phyloP scores from a whole-genome alignment of 2,888 invertebrate species.

The Chrysina gloriosa region DNA sequence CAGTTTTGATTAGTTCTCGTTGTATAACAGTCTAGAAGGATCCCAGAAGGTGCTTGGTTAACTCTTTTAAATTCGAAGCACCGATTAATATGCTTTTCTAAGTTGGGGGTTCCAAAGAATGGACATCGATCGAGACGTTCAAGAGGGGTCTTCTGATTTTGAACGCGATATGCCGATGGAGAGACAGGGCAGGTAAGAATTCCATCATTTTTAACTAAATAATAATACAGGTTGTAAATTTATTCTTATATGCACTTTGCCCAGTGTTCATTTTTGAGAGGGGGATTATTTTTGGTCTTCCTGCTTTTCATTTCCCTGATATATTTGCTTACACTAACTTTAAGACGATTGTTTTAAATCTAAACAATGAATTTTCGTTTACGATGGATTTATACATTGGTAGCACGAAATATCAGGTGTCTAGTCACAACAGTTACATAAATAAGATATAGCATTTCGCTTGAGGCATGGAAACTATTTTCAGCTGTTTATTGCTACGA shows the following conservation, averaged over 20 bases:
- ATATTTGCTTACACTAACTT: background rate
- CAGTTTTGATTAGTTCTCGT: background rate
- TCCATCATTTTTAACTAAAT: slow-evolving; percentile 6
- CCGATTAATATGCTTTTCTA: background rate
- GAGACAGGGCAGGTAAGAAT: slow-evolving; percentile 52
- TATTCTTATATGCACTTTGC: slow-evolving; percentile 13
- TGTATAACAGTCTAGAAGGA: background rate
- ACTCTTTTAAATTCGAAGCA: background rate
- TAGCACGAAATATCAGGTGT: background rate
- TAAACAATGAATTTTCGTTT: background rate
- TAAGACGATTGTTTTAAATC: background rate
- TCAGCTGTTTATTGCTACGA: slow-evolving; percentile 76
- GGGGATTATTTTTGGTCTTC: slow-evolving; percentile 7
- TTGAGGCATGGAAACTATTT: no score
- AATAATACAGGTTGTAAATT: background rate
- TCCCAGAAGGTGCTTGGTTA: background rate
- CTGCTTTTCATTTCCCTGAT: background rate
- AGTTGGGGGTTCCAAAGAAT: slow-evolving; percentile 33
- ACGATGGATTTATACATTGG: background rate
- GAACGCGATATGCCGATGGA: slow-evolving; percentile 50
- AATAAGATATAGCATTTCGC: no score
- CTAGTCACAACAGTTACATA: no score
- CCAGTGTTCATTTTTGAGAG: background rate
- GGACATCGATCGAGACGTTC: slow-evolving; percentile 44
- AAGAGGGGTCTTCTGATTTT: slow-evolving; percentile 29